Base-by-base conservation (phyloP, 2,888 invertebrate genomes). In the Colletes collaris region DNA sequence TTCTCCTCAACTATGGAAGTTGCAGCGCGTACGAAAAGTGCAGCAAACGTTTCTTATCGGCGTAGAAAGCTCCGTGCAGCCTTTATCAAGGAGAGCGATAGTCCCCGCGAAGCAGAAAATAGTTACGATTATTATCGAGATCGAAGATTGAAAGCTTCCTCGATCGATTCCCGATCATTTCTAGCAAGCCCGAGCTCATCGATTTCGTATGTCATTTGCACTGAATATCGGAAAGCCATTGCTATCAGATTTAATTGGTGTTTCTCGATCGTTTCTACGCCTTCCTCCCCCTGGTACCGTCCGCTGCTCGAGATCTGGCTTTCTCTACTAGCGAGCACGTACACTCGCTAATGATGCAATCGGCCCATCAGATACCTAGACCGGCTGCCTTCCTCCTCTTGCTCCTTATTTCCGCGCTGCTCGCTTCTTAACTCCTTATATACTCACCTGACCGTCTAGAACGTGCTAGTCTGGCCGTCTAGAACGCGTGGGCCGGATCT, bases 281-380 rank as follows among this genome's bases (percentile, higher is more conserved):
- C 49, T 65, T 13, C n/a, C n/a, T 27, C 53, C 64, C 50, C 56
- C 27, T 27, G 27, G 37, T 16, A 35, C 60, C 66, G 62, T 52
- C 50, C 7, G 27, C n/a, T 40, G 44, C 13, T 10, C 55, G 11
- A 27, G 68, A 56, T 49, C 35, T 10, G 55, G 70, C 68, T 64
- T 72, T 82, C 73, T 68, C 72, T 27, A 63, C 79, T 75, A 81
- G 82, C 77, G 53, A 83, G 86, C 88, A 89, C 88, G 87, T 89
- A 89, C 86, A 73, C 83, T 86, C 86, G 88, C 89, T 90, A 90
- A 90, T 90, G 90, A 89, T 90, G 90, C 89, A 90, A 90, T 90
- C 90, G 90, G 84, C 86, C 85, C 87, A 89, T 90, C 89, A 85
- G 89, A 87, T 89, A 88, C 78, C 76, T 74, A 72, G 76, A 73